Evolutionary conservation across 2,113 vertebrate genomes (phyloP).

Genomic region (Equus quagga): DNA sequence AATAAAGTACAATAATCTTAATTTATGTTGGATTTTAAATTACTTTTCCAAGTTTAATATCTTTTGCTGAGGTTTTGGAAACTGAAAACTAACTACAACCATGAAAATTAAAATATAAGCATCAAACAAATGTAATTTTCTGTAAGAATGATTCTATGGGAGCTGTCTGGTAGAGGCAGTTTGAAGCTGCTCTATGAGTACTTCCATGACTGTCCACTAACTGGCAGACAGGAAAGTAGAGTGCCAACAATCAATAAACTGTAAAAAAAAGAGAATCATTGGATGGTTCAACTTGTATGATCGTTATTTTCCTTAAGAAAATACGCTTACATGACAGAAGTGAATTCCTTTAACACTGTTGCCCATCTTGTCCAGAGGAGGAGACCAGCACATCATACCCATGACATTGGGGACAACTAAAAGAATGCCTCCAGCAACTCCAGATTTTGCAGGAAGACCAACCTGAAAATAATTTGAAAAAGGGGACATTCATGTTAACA

Average conservation of each 20-base stretch:
- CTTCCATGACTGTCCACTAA: background rate
- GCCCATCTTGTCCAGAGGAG: conserved; percentile 98
- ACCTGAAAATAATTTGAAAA: conserved; percentile 89
- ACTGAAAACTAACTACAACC: conserved; percentile 46
- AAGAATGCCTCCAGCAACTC: conserved; percentile 97
- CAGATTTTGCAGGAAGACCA: conserved; percentile 97
- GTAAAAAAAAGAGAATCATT: background rate
- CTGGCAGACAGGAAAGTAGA: background rate
- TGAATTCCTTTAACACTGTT: conserved; percentile 99
- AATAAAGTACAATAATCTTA: conserved; percentile 27
- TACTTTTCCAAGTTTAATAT: background rate
- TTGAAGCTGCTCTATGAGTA: background rate
- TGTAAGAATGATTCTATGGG: background rate
- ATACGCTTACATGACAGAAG: conserved; percentile 95
- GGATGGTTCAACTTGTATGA: background rate
- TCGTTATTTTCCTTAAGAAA: conserved; percentile 41
- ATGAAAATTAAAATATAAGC: conserved; percentile 48
- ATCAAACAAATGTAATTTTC: background rate
- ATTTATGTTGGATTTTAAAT: conserved; percentile 33
- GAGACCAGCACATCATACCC: conserved; percentile 99
- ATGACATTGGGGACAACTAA: conserved; percentile 99
- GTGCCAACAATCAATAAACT: background rate
- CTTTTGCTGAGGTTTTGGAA: conserved; percentile 40
- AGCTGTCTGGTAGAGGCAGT: background rate
- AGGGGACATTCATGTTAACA: conserved; percentile 18